Evolutionary conservation across 2,888 invertebrate species (phyloP).

Genomic region (Hirudinaria manillensis): DNA sequence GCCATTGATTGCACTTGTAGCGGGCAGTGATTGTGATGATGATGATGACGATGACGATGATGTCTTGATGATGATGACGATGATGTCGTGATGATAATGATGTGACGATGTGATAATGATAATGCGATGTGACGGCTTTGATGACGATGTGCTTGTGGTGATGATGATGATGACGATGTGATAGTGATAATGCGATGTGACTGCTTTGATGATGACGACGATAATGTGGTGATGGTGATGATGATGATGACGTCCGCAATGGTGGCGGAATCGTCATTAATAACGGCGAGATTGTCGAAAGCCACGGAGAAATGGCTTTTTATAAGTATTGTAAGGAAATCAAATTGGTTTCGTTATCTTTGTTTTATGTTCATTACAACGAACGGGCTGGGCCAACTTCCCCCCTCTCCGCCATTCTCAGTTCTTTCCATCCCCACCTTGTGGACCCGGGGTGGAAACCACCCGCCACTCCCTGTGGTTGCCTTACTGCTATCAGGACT

Average conservation of each 20-base stretch:
- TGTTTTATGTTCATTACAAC: no score
- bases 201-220: slow-evolving; percentile 5
- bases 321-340: no score
- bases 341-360: no score
- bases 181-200: no score
- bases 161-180: slow-evolving; percentile 9
- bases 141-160: background rate
- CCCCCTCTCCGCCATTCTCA: no score
- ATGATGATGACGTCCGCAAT: background rate
- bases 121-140: background rate
- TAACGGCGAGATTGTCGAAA: background rate
- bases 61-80: background rate
- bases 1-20: background rate
- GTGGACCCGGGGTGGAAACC: no score
- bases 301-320: no score
- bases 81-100: background rate
- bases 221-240: background rate
- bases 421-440: no score
- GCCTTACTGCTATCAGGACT: no score
- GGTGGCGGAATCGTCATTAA: background rate
- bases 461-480: no score
- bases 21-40: no score
- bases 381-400: no score
- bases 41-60: background rate
- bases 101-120: background rate